Percentiles rank a stretch among this genome's conserved stretches.
These are phyloP conservation scores for Choristoneura rosaceana DNA, from an alignment of 2,888 invertebrate species.

Conservation along the genomic window DNA sequence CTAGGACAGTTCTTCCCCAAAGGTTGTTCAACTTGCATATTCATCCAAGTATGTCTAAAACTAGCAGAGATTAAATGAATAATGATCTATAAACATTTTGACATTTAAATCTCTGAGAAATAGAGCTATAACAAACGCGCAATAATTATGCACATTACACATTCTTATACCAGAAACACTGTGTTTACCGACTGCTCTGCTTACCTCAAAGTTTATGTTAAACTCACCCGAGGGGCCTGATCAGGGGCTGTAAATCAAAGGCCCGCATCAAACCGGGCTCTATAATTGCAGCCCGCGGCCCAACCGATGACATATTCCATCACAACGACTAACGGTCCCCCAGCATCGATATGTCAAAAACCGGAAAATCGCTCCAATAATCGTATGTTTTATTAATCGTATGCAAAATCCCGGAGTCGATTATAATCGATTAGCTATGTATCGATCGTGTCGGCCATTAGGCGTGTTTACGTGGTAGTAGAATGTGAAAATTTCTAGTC, in stretches of 20 bases:
- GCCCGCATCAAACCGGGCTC: slow-evolving; percentile 58
- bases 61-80: not conserved
- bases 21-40: too few relatives aligned
- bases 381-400: slow-evolving; percentile 68
- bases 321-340: slow-evolving; percentile 60
- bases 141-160: slow-evolving; percentile 38
- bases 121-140: slow-evolving; percentile 34
- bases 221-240: slow-evolving; percentile 63
- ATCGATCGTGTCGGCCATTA: slow-evolving; percentile 57
- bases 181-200: slow-evolving; percentile 56
- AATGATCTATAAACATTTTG: slow-evolving; percentile 1
- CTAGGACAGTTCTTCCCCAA: too few relatives aligned
- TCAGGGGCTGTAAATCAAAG: slow-evolving; percentile 73
- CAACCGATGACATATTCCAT: slow-evolving; percentile 79
- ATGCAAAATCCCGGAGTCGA: slow-evolving; percentile 79
- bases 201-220: slow-evolving; percentile 65
- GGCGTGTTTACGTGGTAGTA: slow-evolving; percentile 57
- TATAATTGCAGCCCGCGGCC: slow-evolving; percentile 73
- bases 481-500: slow-evolving; percentile 33
- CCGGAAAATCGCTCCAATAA: slow-evolving; percentile 78
- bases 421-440: slow-evolving; percentile 69
- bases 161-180: slow-evolving; percentile 32
- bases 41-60: not conserved
- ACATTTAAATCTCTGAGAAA: slow-evolving; percentile 14
- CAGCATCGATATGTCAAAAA: slow-evolving; percentile 75